phyloP scores from a whole-genome alignment of 2,888 invertebrate genomes.

The Folsomia candida region DNA sequence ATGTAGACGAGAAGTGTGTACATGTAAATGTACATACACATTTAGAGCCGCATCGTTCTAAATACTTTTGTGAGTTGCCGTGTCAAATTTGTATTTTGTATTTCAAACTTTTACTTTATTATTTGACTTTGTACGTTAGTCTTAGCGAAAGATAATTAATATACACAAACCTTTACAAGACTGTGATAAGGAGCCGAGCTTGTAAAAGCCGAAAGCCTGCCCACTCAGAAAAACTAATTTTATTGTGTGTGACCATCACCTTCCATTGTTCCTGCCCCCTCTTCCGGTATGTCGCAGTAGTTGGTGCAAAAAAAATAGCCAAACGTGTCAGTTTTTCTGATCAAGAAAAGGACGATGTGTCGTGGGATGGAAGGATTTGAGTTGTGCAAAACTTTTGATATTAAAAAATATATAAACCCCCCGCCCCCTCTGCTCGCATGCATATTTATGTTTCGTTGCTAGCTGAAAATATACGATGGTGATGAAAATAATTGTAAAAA shows the following conservation, averaged over 20 bases:
- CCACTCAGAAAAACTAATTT: slow-evolving; percentile 43
- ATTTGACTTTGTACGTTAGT: background rate
- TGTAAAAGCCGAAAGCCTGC: slow-evolving; percentile 37
- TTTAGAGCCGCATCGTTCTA: background rate
- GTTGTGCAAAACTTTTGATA: too few relatives aligned
- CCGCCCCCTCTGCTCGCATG: background rate
- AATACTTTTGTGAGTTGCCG: background rate
- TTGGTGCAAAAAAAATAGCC: too few relatives aligned
- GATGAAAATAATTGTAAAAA: too few relatives aligned
- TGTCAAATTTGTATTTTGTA: background rate
- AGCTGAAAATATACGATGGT: too few relatives aligned
- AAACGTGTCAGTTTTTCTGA: too few relatives aligned
- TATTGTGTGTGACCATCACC: slow-evolving; percentile 15
- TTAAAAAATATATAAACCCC: background rate
- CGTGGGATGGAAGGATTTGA: too few relatives aligned
- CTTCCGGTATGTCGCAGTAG: too few relatives aligned
- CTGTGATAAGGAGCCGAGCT: slow-evolving; percentile 49
- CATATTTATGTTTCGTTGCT: background rate
- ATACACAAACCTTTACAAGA: slow-evolving; percentile 29
- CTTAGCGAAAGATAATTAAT: background rate
- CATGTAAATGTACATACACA: too few relatives aligned
- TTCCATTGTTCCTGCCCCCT: background rate
- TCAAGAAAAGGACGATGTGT: too few relatives aligned
- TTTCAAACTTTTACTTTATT: background rate
- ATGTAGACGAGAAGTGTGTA: too few relatives aligned